phyloP scores from a whole-genome alignment of 2,888 invertebrate genomes.

The Lydus trimaculatus region DNA sequence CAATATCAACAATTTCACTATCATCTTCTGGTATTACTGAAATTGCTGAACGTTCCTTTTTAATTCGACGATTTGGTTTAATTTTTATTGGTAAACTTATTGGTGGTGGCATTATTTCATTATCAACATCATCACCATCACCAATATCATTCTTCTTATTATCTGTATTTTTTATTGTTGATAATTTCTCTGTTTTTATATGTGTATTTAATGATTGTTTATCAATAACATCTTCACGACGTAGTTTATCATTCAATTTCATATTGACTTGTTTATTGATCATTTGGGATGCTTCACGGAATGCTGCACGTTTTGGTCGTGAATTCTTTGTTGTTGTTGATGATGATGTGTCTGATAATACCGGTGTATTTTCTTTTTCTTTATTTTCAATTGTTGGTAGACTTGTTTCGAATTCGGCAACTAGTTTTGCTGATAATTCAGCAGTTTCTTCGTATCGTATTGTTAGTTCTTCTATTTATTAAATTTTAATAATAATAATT shows the following conservation, averaged over 20 bases:
- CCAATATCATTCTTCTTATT: background rate
- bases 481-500: too few species aligned
- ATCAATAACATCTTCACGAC: background rate
- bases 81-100: constrained; percentile 40
- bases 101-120: constrained; percentile 46
- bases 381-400: background rate
- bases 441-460: too few species aligned
- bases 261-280: constrained; percentile 9
- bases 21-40: constrained; percentile 17
- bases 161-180: background rate
- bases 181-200: constrained; percentile 18
- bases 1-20: background rate
- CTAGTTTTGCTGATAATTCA: too few species aligned
- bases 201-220: background rate
- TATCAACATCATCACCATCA: constrained; percentile 22
- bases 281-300: constrained; percentile 11
- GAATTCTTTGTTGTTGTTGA: background rate
- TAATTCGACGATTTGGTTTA: constrained; percentile 32
- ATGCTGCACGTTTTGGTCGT: constrained; percentile 17
- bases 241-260: background rate
- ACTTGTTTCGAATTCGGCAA: too few species aligned
- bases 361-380: background rate
- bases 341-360: background rate
- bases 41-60: constrained; percentile 12
- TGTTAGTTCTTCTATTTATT: too few species aligned